These are phyloP conservation scores for Hymenopus coronatus DNA, from an alignment of 2,888 invertebrate species.

Conservation along the genomic window DNA sequence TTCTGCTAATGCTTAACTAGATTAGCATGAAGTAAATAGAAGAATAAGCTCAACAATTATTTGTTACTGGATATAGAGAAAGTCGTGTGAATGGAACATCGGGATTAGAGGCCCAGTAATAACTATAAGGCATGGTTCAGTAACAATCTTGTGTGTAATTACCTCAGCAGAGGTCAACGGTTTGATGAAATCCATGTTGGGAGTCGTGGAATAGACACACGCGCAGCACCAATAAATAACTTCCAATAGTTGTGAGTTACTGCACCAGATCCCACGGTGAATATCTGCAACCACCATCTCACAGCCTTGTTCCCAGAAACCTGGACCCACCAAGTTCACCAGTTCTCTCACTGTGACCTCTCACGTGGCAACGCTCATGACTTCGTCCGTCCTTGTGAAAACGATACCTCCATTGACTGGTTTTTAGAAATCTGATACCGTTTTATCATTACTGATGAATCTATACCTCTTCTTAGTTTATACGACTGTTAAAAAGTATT, in stretches of 20 bases:
- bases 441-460: background rate
- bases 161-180: background rate
- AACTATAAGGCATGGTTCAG: too few species aligned
- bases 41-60: too few species aligned
- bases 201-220: background rate
- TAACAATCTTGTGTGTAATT: background rate
- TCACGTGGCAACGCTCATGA: background rate
- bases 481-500: too few species aligned
- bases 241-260: background rate
- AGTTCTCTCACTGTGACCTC: background rate
- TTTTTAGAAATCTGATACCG: background rate
- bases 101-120: too few species aligned
- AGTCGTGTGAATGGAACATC: too few species aligned
- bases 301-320: background rate
- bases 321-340: background rate
- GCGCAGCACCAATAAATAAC: background rate
- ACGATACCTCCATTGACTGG: background rate
- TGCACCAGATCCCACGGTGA: background rate
- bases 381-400: background rate
- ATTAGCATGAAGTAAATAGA: too few species aligned
- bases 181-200: background rate
- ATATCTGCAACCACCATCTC: background rate
- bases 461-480: background rate
- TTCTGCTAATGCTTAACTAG: too few species aligned
- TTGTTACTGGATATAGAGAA: too few species aligned